These are phyloP conservation scores for Chionis minor DNA, from an alignment of 2,113 vertebrate species.

Conservation along the genomic window DNA sequence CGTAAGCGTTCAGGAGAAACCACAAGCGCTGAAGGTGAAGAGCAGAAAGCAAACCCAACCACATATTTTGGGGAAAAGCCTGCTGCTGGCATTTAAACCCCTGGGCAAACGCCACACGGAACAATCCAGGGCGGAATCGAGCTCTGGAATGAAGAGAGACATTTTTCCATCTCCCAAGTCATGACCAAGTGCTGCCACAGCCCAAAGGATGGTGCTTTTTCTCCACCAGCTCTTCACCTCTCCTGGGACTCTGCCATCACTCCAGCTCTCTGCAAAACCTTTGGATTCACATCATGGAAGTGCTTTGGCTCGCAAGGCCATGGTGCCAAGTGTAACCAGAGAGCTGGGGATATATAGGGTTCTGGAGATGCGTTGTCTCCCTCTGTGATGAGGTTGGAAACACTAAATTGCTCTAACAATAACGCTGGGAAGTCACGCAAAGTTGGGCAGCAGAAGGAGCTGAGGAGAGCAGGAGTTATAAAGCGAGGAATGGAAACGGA, in stretches of 20 bases:
- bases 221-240: neutral
- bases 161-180: neutral
- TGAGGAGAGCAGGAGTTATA: neutral
- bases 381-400: accelerated
- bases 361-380: neutral
- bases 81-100: neutral
- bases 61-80: neutral
- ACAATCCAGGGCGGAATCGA: neutral
- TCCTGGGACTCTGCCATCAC: neutral
- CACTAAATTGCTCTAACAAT: neutral
- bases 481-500: neutral
- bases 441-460: neutral
- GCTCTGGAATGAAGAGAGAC: neutral
- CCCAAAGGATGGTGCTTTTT: neutral
- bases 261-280: neutral
- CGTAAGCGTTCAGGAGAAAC: neutral
- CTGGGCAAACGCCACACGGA: neutral
- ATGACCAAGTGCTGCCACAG: neutral
- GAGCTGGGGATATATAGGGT: neutral
- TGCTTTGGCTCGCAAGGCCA: neutral
- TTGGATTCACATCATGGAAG: neutral
- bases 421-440: accelerated
- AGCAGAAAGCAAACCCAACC: neutral
- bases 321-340: neutral
- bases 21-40: neutral